Evolutionary conservation across 2,888 invertebrate genomes (phyloP), one percentile per base, ranked within the genome.

Genomic region (Hypselothyrea guttata): DNA sequence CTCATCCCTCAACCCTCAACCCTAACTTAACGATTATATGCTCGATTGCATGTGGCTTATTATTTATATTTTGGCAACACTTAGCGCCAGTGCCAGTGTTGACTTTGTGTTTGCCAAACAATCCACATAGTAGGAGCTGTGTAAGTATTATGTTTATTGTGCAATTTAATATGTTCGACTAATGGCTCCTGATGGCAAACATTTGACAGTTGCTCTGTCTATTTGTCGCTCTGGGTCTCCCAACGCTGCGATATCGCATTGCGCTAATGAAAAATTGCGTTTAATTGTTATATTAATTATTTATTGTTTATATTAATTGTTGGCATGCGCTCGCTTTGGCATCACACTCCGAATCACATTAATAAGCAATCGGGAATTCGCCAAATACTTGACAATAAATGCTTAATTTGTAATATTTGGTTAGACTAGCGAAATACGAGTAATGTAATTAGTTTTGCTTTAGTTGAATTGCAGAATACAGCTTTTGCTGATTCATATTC

Each of bases 91-190:
- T 33, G 38, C 41, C 47, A 45, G 34, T 52, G 42, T 52, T 63
- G 53, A 34, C 22, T 42, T 60, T 48, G 41, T 45, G 54, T 22
- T 65, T 51, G 57, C 57, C 40, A 81, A 74, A 75, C 63, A 72
- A 42, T 22, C 5, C 22, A 22, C 5, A 22, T 22, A 22, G n/a
- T n/a, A n/a, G n/a, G n/a, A n/a, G 5, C 41, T 52, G 9, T 37
- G 16, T 59, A 52, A 81, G 61, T 72, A 40, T 55, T 55, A 60
- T 58, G 48, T 53, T 71, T 54, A 55, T 60, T 54, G 22, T 53
- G 69, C 44, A 82, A 81, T 82, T 71, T 74, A 75, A 82, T 84
- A 79, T 74, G 56, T 67, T 67, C 48, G 7, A 60, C 66, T 81
- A 84, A 82, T 71, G 71, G 75, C 69, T 67, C 68, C 62, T 68